Conservation (phyloP, 2,888 invertebrate species). For the Brassicogethes aeneus region DNA sequence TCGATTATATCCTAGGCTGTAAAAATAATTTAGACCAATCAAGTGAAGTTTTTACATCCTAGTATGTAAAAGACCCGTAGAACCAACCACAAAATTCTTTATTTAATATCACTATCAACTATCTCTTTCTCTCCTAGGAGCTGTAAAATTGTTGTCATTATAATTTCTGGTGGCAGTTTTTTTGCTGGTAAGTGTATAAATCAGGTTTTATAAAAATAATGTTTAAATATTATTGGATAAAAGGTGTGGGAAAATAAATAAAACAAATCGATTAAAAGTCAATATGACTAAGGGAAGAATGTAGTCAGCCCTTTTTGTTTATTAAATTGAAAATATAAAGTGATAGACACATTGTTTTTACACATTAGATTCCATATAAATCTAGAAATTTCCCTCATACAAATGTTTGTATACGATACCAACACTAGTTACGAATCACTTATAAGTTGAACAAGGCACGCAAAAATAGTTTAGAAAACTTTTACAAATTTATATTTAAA, state of each 20-base stretch:
- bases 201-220: too few species aligned
- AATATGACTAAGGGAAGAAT: constrained; percentile 39
- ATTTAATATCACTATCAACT: too few species aligned
- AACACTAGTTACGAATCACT: constrained; percentile 31
- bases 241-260: constrained; percentile 17
- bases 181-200: too few species aligned
- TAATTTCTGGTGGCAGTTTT: too few species aligned
- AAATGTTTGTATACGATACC: constrained; percentile 26
- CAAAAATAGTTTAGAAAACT: constrained; percentile 36
- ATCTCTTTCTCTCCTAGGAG: too few species aligned
- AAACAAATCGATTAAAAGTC: constrained; percentile 31
- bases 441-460: constrained; percentile 39
- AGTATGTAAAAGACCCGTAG: too few species aligned
- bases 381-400: constrained; percentile 34
- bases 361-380: constrained; percentile 36
- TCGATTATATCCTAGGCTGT: too few species aligned
- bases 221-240: too few species aligned
- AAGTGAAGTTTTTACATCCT: too few species aligned
- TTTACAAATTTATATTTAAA: constrained; percentile 24
- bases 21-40: too few species aligned
- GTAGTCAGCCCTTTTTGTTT: constrained; percentile 36
- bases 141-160: too few species aligned
- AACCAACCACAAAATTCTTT: too few species aligned
- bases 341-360: constrained; percentile 33
- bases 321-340: constrained; percentile 40